These are phyloP conservation scores for Colistium nudipinnis DNA, from an alignment of 2,113 vertebrate species.

Conservation along the genomic window DNA sequence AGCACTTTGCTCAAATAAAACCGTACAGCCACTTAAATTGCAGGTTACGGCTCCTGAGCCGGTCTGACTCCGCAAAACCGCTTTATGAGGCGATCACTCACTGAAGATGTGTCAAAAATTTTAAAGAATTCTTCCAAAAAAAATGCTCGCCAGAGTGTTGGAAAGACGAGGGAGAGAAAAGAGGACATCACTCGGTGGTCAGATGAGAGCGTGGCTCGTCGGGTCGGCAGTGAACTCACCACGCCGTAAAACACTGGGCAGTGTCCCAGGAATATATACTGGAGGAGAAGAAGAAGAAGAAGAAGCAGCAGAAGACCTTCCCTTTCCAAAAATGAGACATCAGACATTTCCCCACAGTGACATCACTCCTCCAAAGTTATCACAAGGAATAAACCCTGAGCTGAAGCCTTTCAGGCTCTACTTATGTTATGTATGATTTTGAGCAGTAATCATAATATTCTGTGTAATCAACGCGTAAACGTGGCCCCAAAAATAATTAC, in stretches of 20 bases:
- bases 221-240: conserved; percentile 33
- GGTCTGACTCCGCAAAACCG: conserved; percentile 1
- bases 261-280: conserved; percentile 36
- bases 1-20: conserved; percentile 57
- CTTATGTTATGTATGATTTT: too few relatives aligned
- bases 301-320: too few relatives aligned
- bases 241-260: conserved; percentile 34
- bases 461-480: too few relatives aligned
- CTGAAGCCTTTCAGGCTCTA: conserved; percentile 6
- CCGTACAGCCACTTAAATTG: conserved; percentile 25
- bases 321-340: conserved; percentile 32
- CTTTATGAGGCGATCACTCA: conserved; percentile 36
- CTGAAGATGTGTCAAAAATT: conserved; percentile 34
- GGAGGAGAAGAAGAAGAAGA: too few relatives aligned
- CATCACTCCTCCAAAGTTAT: conserved; percentile 15
- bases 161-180: conserved; percentile 53
- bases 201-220: conserved; percentile 6
- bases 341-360: conserved; percentile 25
- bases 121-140: conserved; percentile 22
- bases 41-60: conserved; percentile 29
- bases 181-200: conserved; percentile 18
- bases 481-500: too few relatives aligned
- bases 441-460: too few relatives aligned
- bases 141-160: conserved; percentile 34
- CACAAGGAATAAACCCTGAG: neutral